Evolutionary conservation across 2,113 vertebrate species (phyloP).

Genomic region (Chlorodrepanis virens): DNA sequence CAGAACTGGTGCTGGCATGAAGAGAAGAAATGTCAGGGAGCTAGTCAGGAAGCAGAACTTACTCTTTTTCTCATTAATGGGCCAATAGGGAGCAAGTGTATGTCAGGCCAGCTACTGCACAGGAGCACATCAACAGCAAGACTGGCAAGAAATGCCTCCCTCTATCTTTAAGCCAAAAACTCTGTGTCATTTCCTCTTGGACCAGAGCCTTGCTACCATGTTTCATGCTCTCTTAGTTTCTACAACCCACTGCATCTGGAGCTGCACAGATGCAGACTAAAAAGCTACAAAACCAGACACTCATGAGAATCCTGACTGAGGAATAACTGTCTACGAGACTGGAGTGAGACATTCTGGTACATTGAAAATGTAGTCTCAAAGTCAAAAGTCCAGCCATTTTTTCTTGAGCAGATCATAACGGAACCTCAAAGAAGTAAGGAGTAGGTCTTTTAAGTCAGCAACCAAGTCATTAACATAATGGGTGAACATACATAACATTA

Average conservation of each 20-base stretch:
- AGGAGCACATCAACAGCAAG: not conserved
- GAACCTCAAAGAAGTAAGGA: not conserved
- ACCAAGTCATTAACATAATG: not conserved
- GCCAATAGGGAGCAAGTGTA: not conserved
- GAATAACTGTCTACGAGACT: accelerated
- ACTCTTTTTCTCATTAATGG: not conserved
- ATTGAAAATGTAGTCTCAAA: not conserved
- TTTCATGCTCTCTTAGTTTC: not conserved
- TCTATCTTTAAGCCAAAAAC: not conserved
- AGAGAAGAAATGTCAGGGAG: not conserved
- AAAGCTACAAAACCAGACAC: not conserved
- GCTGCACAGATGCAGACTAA: not conserved
- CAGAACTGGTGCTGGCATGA: not conserved
- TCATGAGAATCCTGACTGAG: not conserved
- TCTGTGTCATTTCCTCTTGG: not conserved
- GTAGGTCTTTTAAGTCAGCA: not conserved
- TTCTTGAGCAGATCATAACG: not conserved
- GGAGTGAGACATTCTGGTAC: not conserved
- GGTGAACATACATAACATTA: not conserved
- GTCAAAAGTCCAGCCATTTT: not conserved
- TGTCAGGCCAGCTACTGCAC: not conserved
- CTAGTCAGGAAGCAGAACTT: not conserved
- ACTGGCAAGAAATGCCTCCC: not conserved
- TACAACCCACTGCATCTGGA: not conserved
- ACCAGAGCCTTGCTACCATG: not conserved